Percentiles rank a stretch among this genome's conserved stretches.
These are phyloP conservation scores for Mesoclemmys tuberculata DNA, from an alignment of 2,113 vertebrate species.

Conservation along the genomic window DNA sequence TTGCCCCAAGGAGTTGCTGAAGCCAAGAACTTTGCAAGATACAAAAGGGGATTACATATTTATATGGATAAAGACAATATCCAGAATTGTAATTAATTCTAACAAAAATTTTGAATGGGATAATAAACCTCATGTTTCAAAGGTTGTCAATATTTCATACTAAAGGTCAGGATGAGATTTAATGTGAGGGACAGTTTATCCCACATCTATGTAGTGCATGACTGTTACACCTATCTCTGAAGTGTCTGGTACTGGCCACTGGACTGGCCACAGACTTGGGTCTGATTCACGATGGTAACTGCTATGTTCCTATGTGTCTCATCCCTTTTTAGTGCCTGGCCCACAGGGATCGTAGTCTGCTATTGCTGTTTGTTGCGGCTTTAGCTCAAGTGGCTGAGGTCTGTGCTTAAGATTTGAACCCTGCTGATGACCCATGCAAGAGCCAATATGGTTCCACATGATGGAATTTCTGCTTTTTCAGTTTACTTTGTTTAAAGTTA, in stretches of 20 bases:
- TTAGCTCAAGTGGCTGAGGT: not conserved
- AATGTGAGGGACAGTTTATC: not conserved
- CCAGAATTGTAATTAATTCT: not conserved
- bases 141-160: not conserved
- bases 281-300: not conserved
- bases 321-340: not conserved
- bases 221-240: not conserved
- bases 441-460: not conserved
- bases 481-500: not conserved
- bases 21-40: not conserved
- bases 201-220: not conserved
- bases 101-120: not conserved
- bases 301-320: not conserved
- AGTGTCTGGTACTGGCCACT: not conserved
- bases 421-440: not conserved
- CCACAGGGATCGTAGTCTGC: not conserved
- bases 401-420: not conserved
- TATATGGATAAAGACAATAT: not conserved
- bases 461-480: not conserved
- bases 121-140: not conserved
- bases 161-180: conserved; percentile 3
- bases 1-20: not conserved
- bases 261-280: not conserved
- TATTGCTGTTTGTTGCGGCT: not conserved
- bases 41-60: not conserved